Base-by-base conservation (phyloP, 2,113 vertebrate genomes). In the Candoia aspera region DNA sequence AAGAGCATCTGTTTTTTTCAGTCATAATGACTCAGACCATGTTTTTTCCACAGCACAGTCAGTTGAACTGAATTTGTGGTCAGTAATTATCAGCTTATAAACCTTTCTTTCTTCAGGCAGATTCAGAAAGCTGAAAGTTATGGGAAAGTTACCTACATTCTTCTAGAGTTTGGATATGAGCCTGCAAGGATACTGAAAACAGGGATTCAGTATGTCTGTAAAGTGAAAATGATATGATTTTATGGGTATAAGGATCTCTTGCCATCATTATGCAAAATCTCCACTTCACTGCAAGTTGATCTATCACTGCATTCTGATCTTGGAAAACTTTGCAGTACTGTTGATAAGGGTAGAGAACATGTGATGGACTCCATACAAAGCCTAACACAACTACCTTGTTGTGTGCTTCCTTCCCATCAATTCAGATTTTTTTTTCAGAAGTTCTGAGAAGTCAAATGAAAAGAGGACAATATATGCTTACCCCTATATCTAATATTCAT, bases 1-100 rank as follows among this genome's bases (percentile, higher is more conserved):
- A 94, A 94, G 93, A 93, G 88, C 93, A 95, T 92, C 91, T 93
- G 83, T 94, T 90, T 96, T 94, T 95, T 95, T 95, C 94, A 94
- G 92, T 58, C 94, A 86, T 89, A 90, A 93, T 64, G 94, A 89
- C 94, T 94, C 84, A 86, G 58, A 13, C 33, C 83, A 84, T 89
- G 23, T 89, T 90, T 93, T 90, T 93, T 90, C 92, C 37, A 68
- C 55, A 86, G 88, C 46, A 0, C 15, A 94, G 93, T 68, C 92
- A 95, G 60, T 84, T 55, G 10, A 1, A 73, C 62, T 87, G 94
- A 94, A 95, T 73, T 94, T 57, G 79, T 15, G 87, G 8, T 37
- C 93, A 88, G 92, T 90, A 89, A 93, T 94, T 94, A 94, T 93
- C 95, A 92, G 64, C 94, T 93, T 91, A 92, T 42, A 0, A 89